A percentile compares a stretch with the other conserved stretches of the same genome.
Conservation (phyloP, 2,888 invertebrate genomes). For the Conops quadrifasciatus region DNA sequence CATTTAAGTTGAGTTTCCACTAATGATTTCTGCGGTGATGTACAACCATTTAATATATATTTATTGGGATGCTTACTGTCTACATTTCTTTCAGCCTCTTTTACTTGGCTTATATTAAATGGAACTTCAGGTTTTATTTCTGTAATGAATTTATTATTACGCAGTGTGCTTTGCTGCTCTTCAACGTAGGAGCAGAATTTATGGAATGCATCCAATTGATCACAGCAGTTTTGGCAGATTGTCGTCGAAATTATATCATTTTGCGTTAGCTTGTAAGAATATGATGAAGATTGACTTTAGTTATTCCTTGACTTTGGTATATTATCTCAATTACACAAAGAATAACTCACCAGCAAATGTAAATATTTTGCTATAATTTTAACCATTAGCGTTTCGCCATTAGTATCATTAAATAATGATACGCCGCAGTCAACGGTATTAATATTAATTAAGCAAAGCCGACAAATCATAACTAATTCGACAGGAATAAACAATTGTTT, state of each 20-base stretch:
- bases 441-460: slow-evolving; percentile 20
- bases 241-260: slow-evolving; percentile 11
- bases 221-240: slow-evolving; percentile 15
- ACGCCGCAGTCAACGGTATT: background rate
- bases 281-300: too few species aligned
- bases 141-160: background rate
- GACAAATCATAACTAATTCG: slow-evolving; percentile 1
- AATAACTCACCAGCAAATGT: slow-evolving; percentile 6
- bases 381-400: background rate
- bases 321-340: too few species aligned
- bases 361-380: slow-evolving; percentile 15
- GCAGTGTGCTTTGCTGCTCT: slow-evolving; percentile 6
- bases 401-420: slow-evolving; percentile 3
- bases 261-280: background rate
- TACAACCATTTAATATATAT: background rate
- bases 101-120: background rate
- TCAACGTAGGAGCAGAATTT: slow-evolving; percentile 8
- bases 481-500: background rate
- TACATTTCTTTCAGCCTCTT: background rate
- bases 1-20: background rate
- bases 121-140: slow-evolving; percentile 7
- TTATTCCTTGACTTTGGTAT: background rate
- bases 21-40: background rate
- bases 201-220: slow-evolving; percentile 13
- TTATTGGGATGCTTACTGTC: background rate